These are phyloP conservation scores for Phycodurus eques DNA, from an alignment of 2,113 vertebrate genomes.

Conservation along the genomic window DNA sequence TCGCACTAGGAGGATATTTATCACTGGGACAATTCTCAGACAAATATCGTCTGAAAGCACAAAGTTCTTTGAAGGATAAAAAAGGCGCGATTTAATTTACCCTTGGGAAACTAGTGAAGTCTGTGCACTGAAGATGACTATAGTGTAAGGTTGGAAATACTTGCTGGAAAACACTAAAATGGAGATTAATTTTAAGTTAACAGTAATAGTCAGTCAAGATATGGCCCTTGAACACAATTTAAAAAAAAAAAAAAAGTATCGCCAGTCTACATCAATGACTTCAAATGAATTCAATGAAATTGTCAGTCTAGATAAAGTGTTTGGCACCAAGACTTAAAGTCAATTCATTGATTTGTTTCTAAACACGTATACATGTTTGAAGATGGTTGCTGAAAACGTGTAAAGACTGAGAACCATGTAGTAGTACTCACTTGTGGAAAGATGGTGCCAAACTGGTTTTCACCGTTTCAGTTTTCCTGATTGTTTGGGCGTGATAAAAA, in stretches of 20 bases:
- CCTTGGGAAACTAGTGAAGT: background rate
- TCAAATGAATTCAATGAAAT: too few species aligned
- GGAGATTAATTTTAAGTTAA: background rate
- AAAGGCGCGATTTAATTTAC: slow-evolving; percentile 41
- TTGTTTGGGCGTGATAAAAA: too few species aligned
- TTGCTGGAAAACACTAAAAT: background rate
- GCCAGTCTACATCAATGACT: too few species aligned
- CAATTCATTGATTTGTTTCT: too few species aligned
- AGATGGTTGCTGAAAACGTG: too few species aligned
- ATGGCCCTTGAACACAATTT: background rate
- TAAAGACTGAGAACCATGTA: too few species aligned
- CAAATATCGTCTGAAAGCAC: slow-evolving; percentile 50
- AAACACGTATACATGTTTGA: too few species aligned
- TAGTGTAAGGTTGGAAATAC: background rate
- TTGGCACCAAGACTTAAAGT: too few species aligned
- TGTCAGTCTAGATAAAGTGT: background rate
- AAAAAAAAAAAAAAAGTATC: too few species aligned
- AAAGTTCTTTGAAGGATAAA: slow-evolving; percentile 27
- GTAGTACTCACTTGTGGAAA: too few species aligned
- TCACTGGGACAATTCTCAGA: slow-evolving; percentile 35
- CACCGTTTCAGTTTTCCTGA: too few species aligned
- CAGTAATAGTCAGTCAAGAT: background rate
- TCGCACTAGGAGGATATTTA: slow-evolving; percentile 25
- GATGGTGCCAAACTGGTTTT: too few species aligned
- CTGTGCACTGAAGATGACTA: background rate